Evolutionary conservation across 35 echinoderm and acorn worm species (phyloP), one percentile per base, ranked within the genome.

Genomic region (Strongylocentrotus purpuratus): DNA sequence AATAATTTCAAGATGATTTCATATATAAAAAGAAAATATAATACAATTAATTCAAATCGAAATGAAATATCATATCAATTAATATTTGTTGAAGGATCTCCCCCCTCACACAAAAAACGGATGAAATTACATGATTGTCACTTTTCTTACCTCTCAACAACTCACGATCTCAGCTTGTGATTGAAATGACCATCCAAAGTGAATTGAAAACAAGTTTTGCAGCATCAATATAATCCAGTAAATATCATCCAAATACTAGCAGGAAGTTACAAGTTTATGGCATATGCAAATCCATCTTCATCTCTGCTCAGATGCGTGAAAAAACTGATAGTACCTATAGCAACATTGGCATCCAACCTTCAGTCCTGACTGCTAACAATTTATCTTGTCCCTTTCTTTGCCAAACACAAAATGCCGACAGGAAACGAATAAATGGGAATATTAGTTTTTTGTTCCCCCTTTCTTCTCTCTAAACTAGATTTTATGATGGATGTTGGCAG

Each of bases 401-500:
- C 65, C 65, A 78, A 78, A 28, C 28, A 28, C 22, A 28, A n/a
- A 78, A 78, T 78, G 65, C 20, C 65, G 25, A n/a, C 65, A 78
- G 65, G 65, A 78, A 78, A 78, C 65, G 20, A 78, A 78, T 22
- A 78, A 28, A 78, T n/a, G 25, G 28, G 65, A 78, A 78, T 78
- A 78, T 78, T 78, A 78, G 20, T 78, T 78, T 78, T 78, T 78
- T 78, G 65, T 78, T n/a, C 65, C 65, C 65, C 50, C 20, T 78
- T 78, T 78, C 65, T 78, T 78, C 65, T 78, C 65, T 78, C 3
- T 22, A 78, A 78, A 78, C 65, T 78, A 78, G 65, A 78, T 78
- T 78, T 78, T 78, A 78, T 78, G 65, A 78, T 78, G 65, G 65
- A 78, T 78, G 65, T n/a, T 78, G 65, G 65, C 65, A 78, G 65